Evolutionary conservation across 2,888 invertebrate genomes (phyloP), one percentile per base, ranked within the genome.

Genomic region (Acronicta alni): DNA sequence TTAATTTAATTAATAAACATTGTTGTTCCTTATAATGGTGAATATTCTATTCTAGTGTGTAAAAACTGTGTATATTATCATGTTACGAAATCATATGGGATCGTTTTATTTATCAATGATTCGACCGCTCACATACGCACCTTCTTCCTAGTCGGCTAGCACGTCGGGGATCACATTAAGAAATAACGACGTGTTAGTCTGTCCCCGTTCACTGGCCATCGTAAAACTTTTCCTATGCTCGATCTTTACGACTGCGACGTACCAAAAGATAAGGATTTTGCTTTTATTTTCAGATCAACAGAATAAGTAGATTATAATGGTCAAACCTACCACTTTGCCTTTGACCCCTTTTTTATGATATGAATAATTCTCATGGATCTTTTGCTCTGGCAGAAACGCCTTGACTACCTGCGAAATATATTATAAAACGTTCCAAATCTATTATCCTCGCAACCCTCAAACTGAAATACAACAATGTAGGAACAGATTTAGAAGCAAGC

Each of bases 261-360:
- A 49, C 53, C 35, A 26, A 37, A n/a, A 61, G 72, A 59, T 72
- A 72, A 72, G 57, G 66, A 39, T 43, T 66, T 64, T 45, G n/a
- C 55, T 75, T 66, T 72, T 72, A 75, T 66, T 75, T 72, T 57
- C 48, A 59, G 72, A 66, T 72, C 60, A 66, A 61, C 26, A 60
- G 55, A 39, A 42, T 69, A 68, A 73, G 73, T 55, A 56, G 51
- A 45, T 68, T 73, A 68, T 73, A 68, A 68, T 73, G 43, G 55
- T 60, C 48, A 52, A 68, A 54, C 60, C 49, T 48, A 20, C 5
- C 2, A 45, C n/a, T n/a, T 43, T 18, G 12, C 37, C 10, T 47
- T 30, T 56, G 52, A 67, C 49, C 68, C 30, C 30, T 30, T 30
- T 2, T 26, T 30, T 30, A 30, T 30, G 30, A 12, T 12, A 0